A percentile compares a stretch with the other conserved stretches of the same genome.
phyloP scores from a whole-genome alignment of 2,113 vertebrate genomes.

The Corythornis cristatus region DNA sequence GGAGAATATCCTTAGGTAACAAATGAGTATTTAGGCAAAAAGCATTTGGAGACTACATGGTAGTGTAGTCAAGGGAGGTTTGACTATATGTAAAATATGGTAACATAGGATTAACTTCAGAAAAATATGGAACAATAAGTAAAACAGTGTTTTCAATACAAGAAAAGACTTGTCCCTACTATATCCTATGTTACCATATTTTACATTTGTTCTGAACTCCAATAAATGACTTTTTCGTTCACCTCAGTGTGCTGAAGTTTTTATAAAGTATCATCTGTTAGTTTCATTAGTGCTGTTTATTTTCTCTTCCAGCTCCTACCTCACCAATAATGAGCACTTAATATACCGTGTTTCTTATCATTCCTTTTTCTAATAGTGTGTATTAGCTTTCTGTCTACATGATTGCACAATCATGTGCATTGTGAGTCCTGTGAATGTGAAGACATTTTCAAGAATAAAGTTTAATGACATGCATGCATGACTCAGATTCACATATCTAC shows the following conservation, averaged over 20 bases:
- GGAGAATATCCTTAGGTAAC: not conserved
- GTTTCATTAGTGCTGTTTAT: constrained; percentile 18
- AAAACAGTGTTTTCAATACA: too few species aligned
- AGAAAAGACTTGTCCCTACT: too few species aligned
- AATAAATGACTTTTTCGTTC: not conserved
- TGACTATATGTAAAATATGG: too few species aligned
- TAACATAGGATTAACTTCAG: too few species aligned
- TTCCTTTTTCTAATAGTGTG: not conserved
- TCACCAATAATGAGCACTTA: constrained; percentile 14
- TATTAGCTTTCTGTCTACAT: not conserved
- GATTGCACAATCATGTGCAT: constrained; percentile 41
- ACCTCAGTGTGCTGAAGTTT: not conserved
- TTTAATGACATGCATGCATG: constrained; percentile 19
- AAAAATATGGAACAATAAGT: too few species aligned
- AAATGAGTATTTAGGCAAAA: not conserved
- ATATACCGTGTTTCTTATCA: not conserved
- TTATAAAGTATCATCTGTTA: not conserved
- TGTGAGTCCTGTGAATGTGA: constrained; percentile 6
- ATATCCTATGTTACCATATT: not conserved
- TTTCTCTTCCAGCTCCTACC: constrained; percentile 2
- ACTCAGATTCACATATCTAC: constrained; percentile 28
- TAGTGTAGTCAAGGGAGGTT: not conserved
- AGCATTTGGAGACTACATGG: not conserved
- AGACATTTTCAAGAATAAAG: constrained; percentile 48
- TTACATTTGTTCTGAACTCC: not conserved